These are phyloP conservation scores for Kuschelorhynchus macadamiae DNA, from an alignment of 2,888 invertebrate genomes.

Conservation along the genomic window DNA sequence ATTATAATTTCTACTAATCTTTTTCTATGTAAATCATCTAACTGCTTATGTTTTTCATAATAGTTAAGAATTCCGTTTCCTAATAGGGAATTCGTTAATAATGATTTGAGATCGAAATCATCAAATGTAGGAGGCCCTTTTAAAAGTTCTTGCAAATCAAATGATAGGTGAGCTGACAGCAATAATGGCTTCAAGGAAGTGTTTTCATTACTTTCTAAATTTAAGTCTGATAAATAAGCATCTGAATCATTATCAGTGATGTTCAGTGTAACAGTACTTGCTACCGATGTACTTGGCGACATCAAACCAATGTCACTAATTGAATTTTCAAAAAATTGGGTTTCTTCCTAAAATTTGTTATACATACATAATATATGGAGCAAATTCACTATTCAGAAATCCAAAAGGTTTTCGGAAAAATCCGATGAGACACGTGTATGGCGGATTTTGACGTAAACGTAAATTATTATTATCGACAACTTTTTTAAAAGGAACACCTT, in stretches of 20 bases:
- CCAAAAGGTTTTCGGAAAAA: too few relatives aligned
- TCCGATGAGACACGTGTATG: too few relatives aligned
- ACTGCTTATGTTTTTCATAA: background rate
- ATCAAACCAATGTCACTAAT: background rate
- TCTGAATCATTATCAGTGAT: background rate
- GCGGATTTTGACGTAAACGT: too few relatives aligned
- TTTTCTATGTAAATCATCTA: slow-evolving; percentile 11
- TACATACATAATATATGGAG: too few relatives aligned
- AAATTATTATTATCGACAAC: too few relatives aligned
- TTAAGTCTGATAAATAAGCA: too few relatives aligned
- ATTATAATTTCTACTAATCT: slow-evolving; percentile 7
- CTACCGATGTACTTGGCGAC: background rate
- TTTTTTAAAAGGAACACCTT: too few relatives aligned
- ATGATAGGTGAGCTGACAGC: background rate
- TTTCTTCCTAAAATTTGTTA: too few relatives aligned
- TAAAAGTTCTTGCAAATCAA: background rate
- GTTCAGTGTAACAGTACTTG: background rate
- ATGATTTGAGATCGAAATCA: background rate
- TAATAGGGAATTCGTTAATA: background rate
- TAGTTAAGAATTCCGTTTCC: slow-evolving; percentile 1
- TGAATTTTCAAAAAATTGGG: too few relatives aligned
- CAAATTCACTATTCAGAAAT: too few relatives aligned
- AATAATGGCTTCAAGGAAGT: too few relatives aligned
- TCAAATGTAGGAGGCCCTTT: background rate
- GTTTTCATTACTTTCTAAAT: too few relatives aligned